Evolutionary conservation across 1,140 invertebrate genomes (phyloP), one percentile per base, ranked within the genome.

Genomic region (Plutomurus gul): DNA sequence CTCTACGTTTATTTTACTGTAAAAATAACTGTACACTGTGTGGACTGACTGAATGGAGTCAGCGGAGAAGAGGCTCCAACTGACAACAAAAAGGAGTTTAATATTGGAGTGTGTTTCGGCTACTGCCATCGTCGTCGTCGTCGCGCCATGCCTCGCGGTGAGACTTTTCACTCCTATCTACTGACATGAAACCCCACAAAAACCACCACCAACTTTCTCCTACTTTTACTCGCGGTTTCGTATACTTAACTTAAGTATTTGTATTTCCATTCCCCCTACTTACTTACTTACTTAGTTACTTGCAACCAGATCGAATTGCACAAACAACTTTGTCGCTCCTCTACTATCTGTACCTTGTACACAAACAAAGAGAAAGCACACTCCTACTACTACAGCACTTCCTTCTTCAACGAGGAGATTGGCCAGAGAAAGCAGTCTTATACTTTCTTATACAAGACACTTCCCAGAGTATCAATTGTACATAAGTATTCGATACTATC

Each of bases 141-240:
- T 20, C 20, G 13, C 11, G 43, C 11, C 20, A 7, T 47, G 39
- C 2, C 30, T n/a, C 1, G 13, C 30, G 56, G 56, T 65, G 56
- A 65, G 56, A 65, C 56, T 65, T 65, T 65, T 65, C 56, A 33
- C 56, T 65, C 56, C 30, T 65, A 33, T 65, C 36, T n/a, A 51
- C 56, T 65, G 13, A 65, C 56, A 16, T 36, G 25, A 65, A 10
- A 30, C 56, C 22, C 18, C 27, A 65, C 27, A 18, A 0, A 8
- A 65, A 36, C 51, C 22, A 0, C 16, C 13, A 8, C 56, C 18
- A 33, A n/a, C 56, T 18, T 65, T 30, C 27, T 33, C 56, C 27
- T 65, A n/a, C 4, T 30, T 33, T 30, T 65, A 65, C 56, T 36
- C 4, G 56, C 18, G 56, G 30, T 27, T 65, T 25, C 47, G 2